phyloP scores from a whole-genome alignment of 2,797 vertebrate genomes.

The Danionella dracula region DNA sequence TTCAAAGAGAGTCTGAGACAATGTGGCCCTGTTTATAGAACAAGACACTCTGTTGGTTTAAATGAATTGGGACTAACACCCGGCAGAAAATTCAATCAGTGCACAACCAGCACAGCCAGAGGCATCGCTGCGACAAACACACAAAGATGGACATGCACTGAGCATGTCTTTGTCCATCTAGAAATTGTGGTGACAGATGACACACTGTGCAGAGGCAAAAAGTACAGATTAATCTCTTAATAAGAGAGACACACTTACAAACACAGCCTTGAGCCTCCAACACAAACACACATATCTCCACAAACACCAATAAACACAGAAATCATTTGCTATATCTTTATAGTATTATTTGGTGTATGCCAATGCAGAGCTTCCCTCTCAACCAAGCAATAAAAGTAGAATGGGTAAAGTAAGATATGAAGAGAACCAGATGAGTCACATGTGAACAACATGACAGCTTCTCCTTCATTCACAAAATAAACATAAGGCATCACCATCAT shows the following conservation, averaged over 20 bases:
- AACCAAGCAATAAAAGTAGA: background rate
- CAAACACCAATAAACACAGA: constrained; percentile 43
- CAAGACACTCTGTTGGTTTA: background rate
- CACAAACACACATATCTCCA: constrained; percentile 9
- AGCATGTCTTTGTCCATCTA: constrained; percentile 49
- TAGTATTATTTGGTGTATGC: background rate
- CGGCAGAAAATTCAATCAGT: background rate
- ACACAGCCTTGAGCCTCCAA: background rate
- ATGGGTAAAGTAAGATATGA: constrained; percentile 6
- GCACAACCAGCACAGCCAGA: background rate
- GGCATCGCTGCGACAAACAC: background rate
- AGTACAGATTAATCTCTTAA: constrained; percentile 8
- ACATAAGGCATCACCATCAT: background rate
- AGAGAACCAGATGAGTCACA: constrained; percentile 13
- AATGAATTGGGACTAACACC: background rate
- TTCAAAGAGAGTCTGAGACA: background rate
- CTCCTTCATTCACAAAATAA: background rate
- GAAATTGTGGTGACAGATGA: constrained; percentile 29
- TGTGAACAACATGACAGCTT: background rate
- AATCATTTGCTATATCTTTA: constrained; percentile 14
- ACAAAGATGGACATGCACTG: background rate
- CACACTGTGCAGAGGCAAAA: constrained; percentile 21
- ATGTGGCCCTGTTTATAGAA: no score
- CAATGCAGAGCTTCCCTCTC: no score
- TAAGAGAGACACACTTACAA: background rate